These are phyloP conservation scores for Capromys pilorides DNA, from an alignment of 2,797 vertebrate genomes.

Conservation along the genomic window DNA sequence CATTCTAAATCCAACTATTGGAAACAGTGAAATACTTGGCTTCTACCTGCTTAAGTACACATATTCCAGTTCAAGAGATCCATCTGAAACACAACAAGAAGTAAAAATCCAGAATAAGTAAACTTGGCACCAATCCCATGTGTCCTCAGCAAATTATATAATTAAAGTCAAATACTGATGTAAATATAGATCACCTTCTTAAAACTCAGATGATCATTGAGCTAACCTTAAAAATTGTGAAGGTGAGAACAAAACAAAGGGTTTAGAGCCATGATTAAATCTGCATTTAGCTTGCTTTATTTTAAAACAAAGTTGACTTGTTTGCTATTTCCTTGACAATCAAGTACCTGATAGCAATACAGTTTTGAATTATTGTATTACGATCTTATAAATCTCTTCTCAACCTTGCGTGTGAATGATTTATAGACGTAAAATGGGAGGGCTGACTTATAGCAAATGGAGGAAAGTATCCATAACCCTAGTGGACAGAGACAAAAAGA, in stretches of 20 bases:
- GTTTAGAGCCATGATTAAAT: slow-evolving; percentile 72
- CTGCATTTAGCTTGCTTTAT: slow-evolving; percentile 73
- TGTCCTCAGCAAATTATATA: slow-evolving; percentile 53
- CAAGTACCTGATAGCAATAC: slow-evolving; percentile 67
- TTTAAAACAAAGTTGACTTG: slow-evolving; percentile 77
- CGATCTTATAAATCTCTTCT: slow-evolving; percentile 81
- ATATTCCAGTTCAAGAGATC: neutral
- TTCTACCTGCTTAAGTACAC: neutral
- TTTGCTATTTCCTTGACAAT: slow-evolving; percentile 78
- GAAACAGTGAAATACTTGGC: neutral
- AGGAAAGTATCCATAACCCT: slow-evolving; percentile 63
- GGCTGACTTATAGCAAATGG: slow-evolving; percentile 63
- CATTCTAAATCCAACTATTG: neutral
- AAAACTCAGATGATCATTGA: slow-evolving; percentile 22
- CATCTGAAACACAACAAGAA: neutral
- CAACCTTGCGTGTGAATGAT: slow-evolving; percentile 79
- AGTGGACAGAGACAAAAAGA: slow-evolving; percentile 72
- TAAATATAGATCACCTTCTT: slow-evolving; percentile 37
- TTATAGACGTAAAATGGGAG: slow-evolving; percentile 77
- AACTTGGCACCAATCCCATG: neutral
- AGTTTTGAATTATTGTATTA: slow-evolving; percentile 77
- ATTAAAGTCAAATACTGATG: slow-evolving; percentile 59
- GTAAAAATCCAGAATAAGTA: neutral
- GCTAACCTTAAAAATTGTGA: slow-evolving; percentile 72
- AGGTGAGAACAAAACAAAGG: slow-evolving; percentile 53